These are phyloP conservation scores for Tyrannus savana DNA, from an alignment of 2,113 vertebrate species.

Conservation along the genomic window DNA sequence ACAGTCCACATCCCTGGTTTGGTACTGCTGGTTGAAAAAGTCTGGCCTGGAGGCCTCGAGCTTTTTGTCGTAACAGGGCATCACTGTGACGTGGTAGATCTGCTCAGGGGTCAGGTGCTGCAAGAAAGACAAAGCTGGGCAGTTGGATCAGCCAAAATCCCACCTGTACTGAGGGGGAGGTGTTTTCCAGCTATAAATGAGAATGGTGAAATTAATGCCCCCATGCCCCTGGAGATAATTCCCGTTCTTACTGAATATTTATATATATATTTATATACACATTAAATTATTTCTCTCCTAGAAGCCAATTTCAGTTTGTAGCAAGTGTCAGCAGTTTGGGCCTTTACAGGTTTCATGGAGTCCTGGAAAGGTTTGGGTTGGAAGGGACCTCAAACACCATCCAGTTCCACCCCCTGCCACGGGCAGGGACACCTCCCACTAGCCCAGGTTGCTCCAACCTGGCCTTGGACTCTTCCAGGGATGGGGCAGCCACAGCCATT, in stretches of 20 bases:
- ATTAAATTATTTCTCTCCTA: background rate
- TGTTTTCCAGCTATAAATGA: background rate
- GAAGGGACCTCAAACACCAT: rapidly evolving
- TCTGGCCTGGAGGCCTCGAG: conserved; percentile 93
- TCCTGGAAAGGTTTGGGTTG: background rate
- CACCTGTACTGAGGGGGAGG: background rate
- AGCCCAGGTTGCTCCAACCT: background rate
- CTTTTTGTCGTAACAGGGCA: conserved; percentile 98
- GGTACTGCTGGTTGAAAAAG: conserved; percentile 82
- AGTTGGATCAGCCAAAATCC: background rate
- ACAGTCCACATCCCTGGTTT: conserved; percentile 94
- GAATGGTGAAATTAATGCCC: background rate
- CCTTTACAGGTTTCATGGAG: background rate
- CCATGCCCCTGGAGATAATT: background rate
- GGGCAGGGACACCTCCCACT: background rate
- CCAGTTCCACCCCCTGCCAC: background rate
- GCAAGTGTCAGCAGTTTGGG: background rate
- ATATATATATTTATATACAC: rapidly evolving
- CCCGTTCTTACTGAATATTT: rapidly evolving
- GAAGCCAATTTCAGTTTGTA: background rate
- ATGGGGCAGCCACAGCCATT: background rate
- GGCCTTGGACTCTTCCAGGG: background rate
- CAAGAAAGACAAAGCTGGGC: background rate
- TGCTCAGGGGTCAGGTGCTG: conserved; percentile 81
- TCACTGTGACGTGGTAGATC: conserved; percentile 91